A percentile compares a stretch with the other conserved stretches of the same genome.
Conservation (phyloP, 2,113 vertebrate genomes). For the Hypocryptadius cinnamomeus region DNA sequence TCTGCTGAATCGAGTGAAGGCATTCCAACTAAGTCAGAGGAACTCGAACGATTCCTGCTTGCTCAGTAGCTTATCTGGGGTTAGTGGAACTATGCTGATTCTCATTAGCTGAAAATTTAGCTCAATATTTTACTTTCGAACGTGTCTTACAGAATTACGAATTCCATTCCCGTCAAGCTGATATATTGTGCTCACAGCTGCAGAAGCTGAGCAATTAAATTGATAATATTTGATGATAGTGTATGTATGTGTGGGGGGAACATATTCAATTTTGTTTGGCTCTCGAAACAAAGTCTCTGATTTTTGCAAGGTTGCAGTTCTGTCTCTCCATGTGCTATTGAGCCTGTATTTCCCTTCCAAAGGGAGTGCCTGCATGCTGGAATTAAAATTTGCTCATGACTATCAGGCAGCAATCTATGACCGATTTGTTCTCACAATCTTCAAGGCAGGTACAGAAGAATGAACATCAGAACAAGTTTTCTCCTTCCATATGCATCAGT, state of each 20-base stretch:
- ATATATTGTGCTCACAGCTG: constrained; percentile 52
- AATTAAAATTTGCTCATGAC: constrained; percentile 41
- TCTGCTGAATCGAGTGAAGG: constrained; percentile 25
- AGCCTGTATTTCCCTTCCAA: constrained; percentile 41
- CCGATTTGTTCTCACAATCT: constrained; percentile 57
- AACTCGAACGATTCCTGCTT: neutral
- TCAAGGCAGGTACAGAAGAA: constrained; percentile 10
- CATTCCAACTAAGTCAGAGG: constrained; percentile 56
- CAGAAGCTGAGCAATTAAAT: constrained; percentile 50
- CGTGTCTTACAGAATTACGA: neutral
- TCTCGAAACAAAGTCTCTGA: constrained; percentile 25
- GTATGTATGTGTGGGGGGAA: constrained; percentile 22
- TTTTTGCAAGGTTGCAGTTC: constrained; percentile 55
- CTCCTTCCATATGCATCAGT: constrained; percentile 6
- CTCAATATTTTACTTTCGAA: constrained; percentile 22
- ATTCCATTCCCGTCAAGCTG: constrained; percentile 52
- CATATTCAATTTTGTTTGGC: constrained; percentile 54
- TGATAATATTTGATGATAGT: constrained; percentile 60
- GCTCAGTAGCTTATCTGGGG: constrained; percentile 45
- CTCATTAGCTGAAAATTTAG: constrained; percentile 41
- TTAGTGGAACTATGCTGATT: constrained; percentile 43
- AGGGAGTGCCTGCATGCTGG: constrained; percentile 45
- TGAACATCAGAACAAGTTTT: constrained; percentile 22
- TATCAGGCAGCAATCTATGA: constrained; percentile 49
- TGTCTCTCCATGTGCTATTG: constrained; percentile 4